Evolutionary conservation across 2,888 invertebrate genomes (phyloP), one percentile per base, ranked within the genome.

Genomic region (Autographa pulchrina): DNA sequence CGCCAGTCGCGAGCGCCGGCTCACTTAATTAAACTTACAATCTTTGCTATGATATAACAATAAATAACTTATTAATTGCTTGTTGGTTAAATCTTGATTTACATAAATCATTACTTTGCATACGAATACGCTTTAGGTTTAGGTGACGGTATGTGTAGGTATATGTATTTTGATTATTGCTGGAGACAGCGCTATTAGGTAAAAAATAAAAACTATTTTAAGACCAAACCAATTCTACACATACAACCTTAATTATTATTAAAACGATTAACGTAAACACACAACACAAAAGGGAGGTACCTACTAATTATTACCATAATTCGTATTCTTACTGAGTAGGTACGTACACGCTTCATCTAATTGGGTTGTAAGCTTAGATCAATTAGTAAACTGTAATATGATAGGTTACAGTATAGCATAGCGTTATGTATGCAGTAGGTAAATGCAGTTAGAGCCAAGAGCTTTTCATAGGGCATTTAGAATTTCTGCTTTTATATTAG

Each of bases 21-120:
- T 77, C 81, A 86, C 87, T 90, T 91, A 89, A 92, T 92, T 92
- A 91, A 90, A 85, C 80, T 77, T 75, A 84, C 80, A 87, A 84
- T 88, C 83, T 86, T 86, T 82, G 86, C 82, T 82, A 83, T 54
- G 68, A 83, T 41, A 77, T 75, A 65, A 72, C 66, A 38, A 74
- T 75, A 70, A 72, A 67, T 67, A 72, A 65, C 32, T 60, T 59
- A 66, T 58, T 74, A 58, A 70, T 66, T 68, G 71, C 58, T 20
- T 69, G 54, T 63, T 73, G 41, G 62, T 68, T 18, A 32, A 31
- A 58, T 65, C 25, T 41, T 8, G 20, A 31, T 48, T 48, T 54
- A 59, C 1, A 3, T 54, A 8, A 20, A 31, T 70, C 16, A 68
- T 62, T 62, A 43, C 62, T 20, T 7, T 31, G 20, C 52, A 52